Evolutionary conservation across 1,140 invertebrate species (phyloP), one percentile per base, ranked within the genome.

Genomic region (Bombus sylvicola): DNA sequence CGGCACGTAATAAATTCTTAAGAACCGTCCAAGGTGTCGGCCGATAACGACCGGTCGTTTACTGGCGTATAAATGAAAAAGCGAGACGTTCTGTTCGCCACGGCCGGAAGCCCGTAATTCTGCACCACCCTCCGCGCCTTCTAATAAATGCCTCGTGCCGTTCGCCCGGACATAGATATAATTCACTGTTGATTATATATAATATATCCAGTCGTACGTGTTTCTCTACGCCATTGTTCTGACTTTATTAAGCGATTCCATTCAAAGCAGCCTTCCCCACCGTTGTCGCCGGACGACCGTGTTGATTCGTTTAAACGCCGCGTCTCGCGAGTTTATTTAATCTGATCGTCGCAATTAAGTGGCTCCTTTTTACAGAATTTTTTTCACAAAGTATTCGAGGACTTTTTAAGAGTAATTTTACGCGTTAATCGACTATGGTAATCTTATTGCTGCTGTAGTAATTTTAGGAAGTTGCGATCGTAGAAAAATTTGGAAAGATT

Each of bases 91-190:
- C 81, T 77, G 75, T 62, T 74, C 18, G 78, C 79, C 79, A 80
- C 78, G 87, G 85, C 69, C 78, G 86, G 81, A 86, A 89, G 83
- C 90, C 87, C 91, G 86, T 90, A 91, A 91, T 90, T 88, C 86
- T 83, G 47, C 53, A 82, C 80, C 85, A 71, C 89, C 85, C 85
- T 75, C 79, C 84, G 76, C 83, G 73, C 85, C 69, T 82, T 86
- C 86, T 92, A 91, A 92, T 91, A 92, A 92, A 92, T 91, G 86
- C 90, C 87, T 88, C 88, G 85, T 88, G 87, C 90, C 74, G 81
- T 87, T 88, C 81, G 31, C 59, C 68, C 69, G 86, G 81, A 83
- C 86, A 80, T 69, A 81, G 73, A 86, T 86, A 92, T 92, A 91
- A 92, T 88, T 92, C 91, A 92, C 66, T 66, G 59, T 69, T 64